phyloP scores from a whole-genome alignment of 2,888 invertebrate species.

The Didymodactylos carnosus region DNA sequence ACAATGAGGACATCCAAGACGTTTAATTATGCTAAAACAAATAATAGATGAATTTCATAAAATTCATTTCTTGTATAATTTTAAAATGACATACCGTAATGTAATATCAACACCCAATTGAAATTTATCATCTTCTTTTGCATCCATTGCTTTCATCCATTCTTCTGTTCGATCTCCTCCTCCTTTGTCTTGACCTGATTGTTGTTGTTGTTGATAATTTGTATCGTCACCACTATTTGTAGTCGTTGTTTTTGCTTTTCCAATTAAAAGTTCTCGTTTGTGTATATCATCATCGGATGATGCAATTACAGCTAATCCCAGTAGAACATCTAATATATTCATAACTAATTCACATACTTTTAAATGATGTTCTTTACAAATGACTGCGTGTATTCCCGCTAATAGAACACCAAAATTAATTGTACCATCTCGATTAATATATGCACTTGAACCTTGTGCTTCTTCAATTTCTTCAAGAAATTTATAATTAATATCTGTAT shows the following conservation, averaged over 20 bases:
- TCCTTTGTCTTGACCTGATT: too few species aligned
- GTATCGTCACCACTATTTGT: too few species aligned
- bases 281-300: background rate
- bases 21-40: constrained; percentile 5
- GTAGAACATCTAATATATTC: constrained; percentile 10
- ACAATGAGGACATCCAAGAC: constrained; percentile 11
- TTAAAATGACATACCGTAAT: background rate
- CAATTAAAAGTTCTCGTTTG: background rate
- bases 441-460: constrained; percentile 3
- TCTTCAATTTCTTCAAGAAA: constrained; percentile 9
- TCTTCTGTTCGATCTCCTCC: background rate
- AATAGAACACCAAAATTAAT: constrained; percentile 9
- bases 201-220: too few species aligned
- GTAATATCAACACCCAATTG: constrained; percentile 8
- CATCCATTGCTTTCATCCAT: constrained; percentile 5
- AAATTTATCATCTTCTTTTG: constrained; percentile 6
- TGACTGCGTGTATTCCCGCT: constrained; percentile 10
- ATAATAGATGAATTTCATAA: background rate
- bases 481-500: constrained; percentile 9
- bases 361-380: constrained; percentile 10
- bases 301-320: constrained; percentile 8
- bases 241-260: background rate
- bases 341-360: constrained; percentile 10
- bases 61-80: background rate
- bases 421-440: constrained; percentile 10